Conservation (phyloP, 1,140 invertebrate species). For the Tetramorium alpestre region DNA sequence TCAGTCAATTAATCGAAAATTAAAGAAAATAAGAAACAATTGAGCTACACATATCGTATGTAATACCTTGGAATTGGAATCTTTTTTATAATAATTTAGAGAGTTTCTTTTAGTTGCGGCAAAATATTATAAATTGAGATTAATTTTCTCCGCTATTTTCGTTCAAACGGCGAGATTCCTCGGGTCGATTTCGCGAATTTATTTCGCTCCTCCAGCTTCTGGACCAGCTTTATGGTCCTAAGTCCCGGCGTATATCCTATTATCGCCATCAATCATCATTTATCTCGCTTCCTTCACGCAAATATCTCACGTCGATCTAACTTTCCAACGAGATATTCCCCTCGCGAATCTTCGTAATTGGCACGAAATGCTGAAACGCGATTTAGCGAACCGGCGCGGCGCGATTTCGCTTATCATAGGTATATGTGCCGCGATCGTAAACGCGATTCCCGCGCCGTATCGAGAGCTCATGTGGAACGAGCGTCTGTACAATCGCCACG, state of each 20-base stretch:
- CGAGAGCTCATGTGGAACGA: constrained; percentile 19
- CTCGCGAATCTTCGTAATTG: constrained; percentile 16
- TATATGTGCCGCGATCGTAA: constrained; percentile 6
- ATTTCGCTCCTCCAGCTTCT: background rate
- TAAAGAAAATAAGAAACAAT: background rate
- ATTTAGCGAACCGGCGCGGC: constrained; percentile 14
- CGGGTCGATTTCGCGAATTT: background rate
- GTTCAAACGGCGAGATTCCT: background rate
- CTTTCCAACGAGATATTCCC: constrained; percentile 18
- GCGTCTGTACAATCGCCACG: background rate
- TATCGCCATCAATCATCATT: constrained; percentile 40
- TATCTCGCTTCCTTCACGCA: background rate
- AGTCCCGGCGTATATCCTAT: background rate
- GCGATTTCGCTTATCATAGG: constrained; percentile 26
- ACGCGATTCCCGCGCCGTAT: background rate
- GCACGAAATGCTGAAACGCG: constrained; percentile 4
- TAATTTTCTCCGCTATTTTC: constrained; percentile 3
- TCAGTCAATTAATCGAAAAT: background rate
- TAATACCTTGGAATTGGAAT: background rate
- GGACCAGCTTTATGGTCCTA: background rate
- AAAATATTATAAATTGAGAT: constrained; percentile 2
- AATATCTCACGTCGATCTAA: constrained; percentile 17
- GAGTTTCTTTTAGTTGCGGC: background rate
- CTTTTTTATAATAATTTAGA: background rate
- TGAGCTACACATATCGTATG: background rate